Percentiles rank a stretch among this genome's conserved stretches.
phyloP scores from a whole-genome alignment of 2,888 invertebrate genomes.

The Cybosia mesomella region DNA sequence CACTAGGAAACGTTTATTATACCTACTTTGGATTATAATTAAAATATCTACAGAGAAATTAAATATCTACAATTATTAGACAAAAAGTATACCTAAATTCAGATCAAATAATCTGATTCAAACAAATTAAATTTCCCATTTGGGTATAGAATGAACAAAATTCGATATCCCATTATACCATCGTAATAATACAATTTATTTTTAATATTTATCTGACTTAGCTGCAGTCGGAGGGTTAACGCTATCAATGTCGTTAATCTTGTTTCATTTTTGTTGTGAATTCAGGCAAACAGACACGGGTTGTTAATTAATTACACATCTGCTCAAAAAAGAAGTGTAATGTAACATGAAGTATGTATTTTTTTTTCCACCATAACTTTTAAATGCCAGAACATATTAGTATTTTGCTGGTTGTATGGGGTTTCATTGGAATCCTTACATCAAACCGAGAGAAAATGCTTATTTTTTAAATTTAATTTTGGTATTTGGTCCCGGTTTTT shows the following conservation, averaged over 20 bases:
- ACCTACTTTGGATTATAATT: too few species aligned
- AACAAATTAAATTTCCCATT: not conserved
- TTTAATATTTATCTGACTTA: not conserved
- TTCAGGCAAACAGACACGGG: not conserved
- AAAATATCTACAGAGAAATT: too few species aligned
- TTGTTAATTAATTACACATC: not conserved
- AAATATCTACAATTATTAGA: too few species aligned
- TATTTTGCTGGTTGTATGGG: too few species aligned
- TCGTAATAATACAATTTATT: slow-evolving; percentile 3
- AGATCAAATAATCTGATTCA: not conserved
- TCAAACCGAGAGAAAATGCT: too few species aligned
- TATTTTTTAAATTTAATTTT: too few species aligned
- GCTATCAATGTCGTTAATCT: slow-evolving; percentile 4
- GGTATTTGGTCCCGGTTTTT: too few species aligned
- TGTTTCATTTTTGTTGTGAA: not conserved
- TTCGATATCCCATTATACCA: not conserved
- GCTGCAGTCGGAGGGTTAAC: not conserved
- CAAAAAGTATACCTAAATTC: not conserved
- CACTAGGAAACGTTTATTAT: too few species aligned
- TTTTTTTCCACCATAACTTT: not conserved
- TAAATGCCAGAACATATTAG: not conserved
- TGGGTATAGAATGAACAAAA: not conserved
- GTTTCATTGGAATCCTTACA: too few species aligned
- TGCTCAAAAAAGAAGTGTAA: not conserved
- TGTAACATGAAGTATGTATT: not conserved